These are phyloP conservation scores for Oscheius onirici DNA, from an alignment of 2,888 invertebrate genomes.

Conservation along the genomic window DNA sequence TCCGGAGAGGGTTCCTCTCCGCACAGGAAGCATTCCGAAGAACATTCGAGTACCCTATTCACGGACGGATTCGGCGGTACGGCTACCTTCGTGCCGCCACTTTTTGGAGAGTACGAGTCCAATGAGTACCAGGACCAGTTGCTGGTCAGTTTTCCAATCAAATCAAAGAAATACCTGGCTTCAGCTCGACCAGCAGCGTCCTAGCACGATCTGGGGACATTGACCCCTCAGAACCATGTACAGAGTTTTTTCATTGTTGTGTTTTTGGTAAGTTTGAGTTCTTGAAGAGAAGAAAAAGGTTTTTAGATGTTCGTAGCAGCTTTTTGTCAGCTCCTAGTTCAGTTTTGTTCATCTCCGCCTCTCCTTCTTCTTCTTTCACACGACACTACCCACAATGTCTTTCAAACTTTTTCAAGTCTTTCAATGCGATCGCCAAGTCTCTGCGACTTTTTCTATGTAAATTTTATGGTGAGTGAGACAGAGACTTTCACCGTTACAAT, in stretches of 20 bases:
- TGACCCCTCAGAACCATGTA: neutral
- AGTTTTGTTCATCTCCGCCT: neutral
- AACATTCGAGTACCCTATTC: neutral
- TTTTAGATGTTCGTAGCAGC: conserved; percentile 12
- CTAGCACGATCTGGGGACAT: conserved; percentile 28
- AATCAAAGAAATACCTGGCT: neutral
- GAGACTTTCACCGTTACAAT: neutral
- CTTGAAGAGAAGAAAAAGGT: neutral
- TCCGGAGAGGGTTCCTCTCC: conserved; percentile 50
- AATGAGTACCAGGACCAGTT: conserved; percentile 9
- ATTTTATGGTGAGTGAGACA: no score
- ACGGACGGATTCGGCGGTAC: conserved; percentile 10
- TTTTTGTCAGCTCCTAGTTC: conserved; percentile 1
- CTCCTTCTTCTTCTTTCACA: neutral
- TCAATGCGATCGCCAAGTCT: conserved; percentile 25
- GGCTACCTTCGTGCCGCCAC: neutral
- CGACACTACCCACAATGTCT: conserved; percentile 10
- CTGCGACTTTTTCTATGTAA: conserved; percentile 1
- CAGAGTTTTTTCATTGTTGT: conserved; percentile 6
- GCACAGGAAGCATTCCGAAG: conserved; percentile 46
- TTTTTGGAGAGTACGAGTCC: conserved; percentile 10
- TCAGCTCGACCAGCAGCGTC: conserved; percentile 22
- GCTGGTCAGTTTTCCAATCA: neutral
- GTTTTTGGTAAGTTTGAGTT: neutral
- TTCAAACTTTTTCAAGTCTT: conserved; percentile 15